Base-by-base conservation (phyloP, 2,113 vertebrate species). In the Caloenas nicobarica region DNA sequence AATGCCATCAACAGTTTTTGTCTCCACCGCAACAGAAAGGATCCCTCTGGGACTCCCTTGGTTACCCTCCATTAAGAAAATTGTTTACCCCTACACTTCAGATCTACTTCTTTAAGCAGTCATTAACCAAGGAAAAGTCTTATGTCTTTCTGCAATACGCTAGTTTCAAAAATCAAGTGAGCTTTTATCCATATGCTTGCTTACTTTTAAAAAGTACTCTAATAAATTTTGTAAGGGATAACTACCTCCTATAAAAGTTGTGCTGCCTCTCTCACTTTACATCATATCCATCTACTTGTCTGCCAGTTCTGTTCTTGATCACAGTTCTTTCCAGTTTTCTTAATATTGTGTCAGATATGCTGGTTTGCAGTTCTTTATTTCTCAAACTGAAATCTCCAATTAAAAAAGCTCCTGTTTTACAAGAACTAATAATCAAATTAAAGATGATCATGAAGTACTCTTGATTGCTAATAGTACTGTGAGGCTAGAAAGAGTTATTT, bases 231-330 rank as follows among this genome's bases (percentile, higher is more conserved):
- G 33, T 80, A 44, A 91, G 24, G 68, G 33, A 61, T 86, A 91
- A 93, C 74, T 61, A 50, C n/a, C 31, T 72, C 24, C 62, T 65
- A 54, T 77, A 90, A 91, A 91, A 83, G n/a, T 82, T 80, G 44
- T 38, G 57, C 80, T 96, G 38, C 31, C 22, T 88, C 54, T 88
- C 91, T 91, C 71, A 81, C 26, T n/a, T 85, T 82, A 36, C 34
- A 31, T 90, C 88, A 80, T 65, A 91, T 69, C 36, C 10, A 86
- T 83, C 74, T 69, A 70, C 28, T 73, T 89, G 13, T n/a, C 71
- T 88, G 62, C 33, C 71, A 82, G 50, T 85, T 95, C 53, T 91
- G 31, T 69, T 93, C 58, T 82, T 95, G 90, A 94, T 91, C 86
- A 80, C 53, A 94, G 36, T 86, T 93, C 25, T 14, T 94, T 90